Conservation (phyloP, 2,888 invertebrate genomes). For the Itoplectis maculator region DNA sequence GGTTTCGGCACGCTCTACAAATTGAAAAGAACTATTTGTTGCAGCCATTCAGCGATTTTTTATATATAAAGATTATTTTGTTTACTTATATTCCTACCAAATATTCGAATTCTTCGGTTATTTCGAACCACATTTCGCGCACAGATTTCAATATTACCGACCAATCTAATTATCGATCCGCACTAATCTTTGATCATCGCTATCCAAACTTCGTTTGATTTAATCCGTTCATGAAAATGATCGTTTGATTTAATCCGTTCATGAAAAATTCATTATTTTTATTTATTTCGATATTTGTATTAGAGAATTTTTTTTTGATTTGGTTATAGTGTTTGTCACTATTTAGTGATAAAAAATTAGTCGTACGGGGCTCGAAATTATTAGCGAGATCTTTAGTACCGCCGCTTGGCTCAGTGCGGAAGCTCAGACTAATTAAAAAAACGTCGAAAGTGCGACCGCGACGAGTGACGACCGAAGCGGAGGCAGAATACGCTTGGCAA, state of each 20-base stretch:
- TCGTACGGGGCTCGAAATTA: neutral
- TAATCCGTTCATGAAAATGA: neutral
- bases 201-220: neutral
- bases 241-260: neutral
- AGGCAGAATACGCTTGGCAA: constrained; percentile 37
- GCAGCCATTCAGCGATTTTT: neutral
- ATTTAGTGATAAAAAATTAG: neutral
- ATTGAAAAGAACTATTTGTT: neutral
- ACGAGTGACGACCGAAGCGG: constrained; percentile 60
- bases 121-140: constrained; percentile 13
- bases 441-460: constrained; percentile 42
- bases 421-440: constrained; percentile 49
- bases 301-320: neutral
- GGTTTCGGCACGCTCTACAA: constrained; percentile 81
- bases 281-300: neutral
- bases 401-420: constrained; percentile 47
- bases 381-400: constrained; percentile 14
- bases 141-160: neutral
- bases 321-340: neutral
- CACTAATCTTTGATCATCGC: neutral
- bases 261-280: neutral
- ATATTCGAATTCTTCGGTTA: constrained; percentile 1
- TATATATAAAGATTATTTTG: neutral
- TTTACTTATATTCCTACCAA: neutral
- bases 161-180: neutral